Evolutionary conservation across 2,797 vertebrate species (phyloP).

Genomic region (Trichosurus vulpecula): DNA sequence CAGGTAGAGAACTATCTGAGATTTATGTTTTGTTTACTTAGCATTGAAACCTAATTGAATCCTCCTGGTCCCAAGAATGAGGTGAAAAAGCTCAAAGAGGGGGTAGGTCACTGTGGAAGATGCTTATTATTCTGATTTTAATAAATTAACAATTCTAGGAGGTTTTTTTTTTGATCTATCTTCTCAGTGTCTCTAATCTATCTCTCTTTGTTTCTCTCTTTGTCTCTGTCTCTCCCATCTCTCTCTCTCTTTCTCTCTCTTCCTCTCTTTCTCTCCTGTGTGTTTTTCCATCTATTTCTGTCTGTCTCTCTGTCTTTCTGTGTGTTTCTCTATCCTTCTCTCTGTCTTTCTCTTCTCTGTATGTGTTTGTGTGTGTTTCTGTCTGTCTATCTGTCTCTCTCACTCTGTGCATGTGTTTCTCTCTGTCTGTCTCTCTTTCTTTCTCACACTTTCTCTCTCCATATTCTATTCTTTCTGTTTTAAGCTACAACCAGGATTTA

Average conservation of each 20-base stretch:
- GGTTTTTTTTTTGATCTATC: neutral
- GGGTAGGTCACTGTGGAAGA: neutral
- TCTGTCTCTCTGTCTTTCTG: too few species aligned
- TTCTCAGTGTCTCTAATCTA: neutral
- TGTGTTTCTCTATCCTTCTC: too few species aligned
- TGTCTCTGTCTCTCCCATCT: neutral
- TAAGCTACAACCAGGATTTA: neutral
- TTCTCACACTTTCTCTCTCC: neutral
- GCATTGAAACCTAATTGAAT: conserved; percentile 48
- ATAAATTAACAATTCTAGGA: neutral
- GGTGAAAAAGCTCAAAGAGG: conserved; percentile 14
- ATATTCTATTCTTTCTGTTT: conserved; percentile 4
- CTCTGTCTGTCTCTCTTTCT: neutral
- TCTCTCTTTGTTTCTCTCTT: neutral
- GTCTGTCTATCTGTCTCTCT: neutral
- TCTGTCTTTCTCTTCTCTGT: too few species aligned
- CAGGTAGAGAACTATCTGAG: neutral
- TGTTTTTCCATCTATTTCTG: too few species aligned
- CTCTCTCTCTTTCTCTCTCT: neutral
- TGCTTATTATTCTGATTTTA: neutral
- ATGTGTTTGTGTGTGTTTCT: neutral
- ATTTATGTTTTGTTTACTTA: neutral
- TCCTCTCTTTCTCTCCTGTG: too few species aligned
- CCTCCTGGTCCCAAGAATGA: neutral
- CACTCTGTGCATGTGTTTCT: too few species aligned